These are phyloP conservation scores for Hipposideros larvatus DNA, from an alignment of 2,797 vertebrate species.

Conservation along the genomic window DNA sequence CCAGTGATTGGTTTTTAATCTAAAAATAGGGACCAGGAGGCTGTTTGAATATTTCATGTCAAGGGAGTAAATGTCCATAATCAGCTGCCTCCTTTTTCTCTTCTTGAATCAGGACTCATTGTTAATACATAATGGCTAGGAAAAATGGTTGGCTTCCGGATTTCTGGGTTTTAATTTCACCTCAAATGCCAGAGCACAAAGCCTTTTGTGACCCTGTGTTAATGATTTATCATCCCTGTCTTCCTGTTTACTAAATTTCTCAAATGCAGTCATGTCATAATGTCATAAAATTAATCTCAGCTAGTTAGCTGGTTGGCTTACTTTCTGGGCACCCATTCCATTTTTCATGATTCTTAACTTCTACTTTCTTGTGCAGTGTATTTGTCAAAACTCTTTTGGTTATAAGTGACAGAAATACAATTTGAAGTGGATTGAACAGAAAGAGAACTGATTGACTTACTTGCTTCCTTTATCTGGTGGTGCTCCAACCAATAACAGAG, in stretches of 20 bases:
- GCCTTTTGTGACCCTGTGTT: not conserved
- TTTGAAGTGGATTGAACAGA: slow-evolving; percentile 32
- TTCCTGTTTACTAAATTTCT: slow-evolving; percentile 65
- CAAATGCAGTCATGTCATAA: slow-evolving; percentile 46
- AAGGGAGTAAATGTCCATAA: slow-evolving; percentile 43
- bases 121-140: slow-evolving; percentile 41
- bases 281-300: slow-evolving; percentile 64
- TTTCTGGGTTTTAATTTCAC: slow-evolving; percentile 64
- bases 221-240: slow-evolving; percentile 29
- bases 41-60: slow-evolving; percentile 77
- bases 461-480: not conserved
- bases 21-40: slow-evolving; percentile 71
- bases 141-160: slow-evolving; percentile 27
- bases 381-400: slow-evolving; percentile 59
- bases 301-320: slow-evolving; percentile 50
- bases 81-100: slow-evolving; percentile 21
- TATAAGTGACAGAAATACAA: slow-evolving; percentile 37
- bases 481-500: not conserved
- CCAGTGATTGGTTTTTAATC: slow-evolving; percentile 71
- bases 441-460: not conserved
- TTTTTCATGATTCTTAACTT: slow-evolving; percentile 19
- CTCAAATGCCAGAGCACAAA: slow-evolving; percentile 47
- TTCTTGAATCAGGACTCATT: slow-evolving; percentile 61
- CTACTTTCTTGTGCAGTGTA: not conserved
- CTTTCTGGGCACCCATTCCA: slow-evolving; percentile 40